Evolutionary conservation across 2,113 vertebrate genomes (phyloP).

Genomic region (Podarcis muralis): DNA sequence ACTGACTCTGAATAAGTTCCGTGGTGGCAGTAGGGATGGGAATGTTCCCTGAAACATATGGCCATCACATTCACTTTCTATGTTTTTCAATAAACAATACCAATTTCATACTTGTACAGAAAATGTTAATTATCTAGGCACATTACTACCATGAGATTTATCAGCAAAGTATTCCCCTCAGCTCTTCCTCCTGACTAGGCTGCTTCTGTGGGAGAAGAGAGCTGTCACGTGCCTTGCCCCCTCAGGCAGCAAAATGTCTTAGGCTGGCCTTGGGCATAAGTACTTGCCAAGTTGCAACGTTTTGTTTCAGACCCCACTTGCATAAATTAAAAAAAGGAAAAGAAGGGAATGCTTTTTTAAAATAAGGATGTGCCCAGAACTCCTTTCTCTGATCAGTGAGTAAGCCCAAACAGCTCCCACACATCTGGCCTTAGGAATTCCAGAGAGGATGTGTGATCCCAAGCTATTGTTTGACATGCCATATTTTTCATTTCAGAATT

Average conservation of each 20-base stretch:
- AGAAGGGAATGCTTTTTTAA: too few species aligned
- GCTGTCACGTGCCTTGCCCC: too few species aligned
- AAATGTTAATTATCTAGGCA: too few species aligned
- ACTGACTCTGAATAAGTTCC: neutral
- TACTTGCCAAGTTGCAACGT: neutral
- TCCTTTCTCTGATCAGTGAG: too few species aligned
- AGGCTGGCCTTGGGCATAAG: neutral
- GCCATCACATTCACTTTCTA: neutral
- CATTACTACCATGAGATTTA: too few species aligned
- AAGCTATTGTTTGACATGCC: neutral
- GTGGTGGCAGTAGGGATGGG: neutral
- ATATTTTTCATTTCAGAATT: neutral
- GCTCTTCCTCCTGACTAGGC: too few species aligned
- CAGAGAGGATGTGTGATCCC: neutral
- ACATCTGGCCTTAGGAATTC: neutral
- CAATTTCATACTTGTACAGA: too few species aligned
- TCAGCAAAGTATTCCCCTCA: too few species aligned
- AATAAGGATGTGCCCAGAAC: neutral
- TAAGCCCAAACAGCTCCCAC: neutral
- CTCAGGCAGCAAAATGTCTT: too few species aligned
- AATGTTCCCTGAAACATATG: neutral
- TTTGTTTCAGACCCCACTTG: neutral
- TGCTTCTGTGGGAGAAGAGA: neutral
- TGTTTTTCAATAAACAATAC: constrained; percentile 9
- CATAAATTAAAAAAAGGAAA: neutral